Evolutionary conservation across 2,113 vertebrate genomes (phyloP).

Genomic region (Syngnathus floridae): DNA sequence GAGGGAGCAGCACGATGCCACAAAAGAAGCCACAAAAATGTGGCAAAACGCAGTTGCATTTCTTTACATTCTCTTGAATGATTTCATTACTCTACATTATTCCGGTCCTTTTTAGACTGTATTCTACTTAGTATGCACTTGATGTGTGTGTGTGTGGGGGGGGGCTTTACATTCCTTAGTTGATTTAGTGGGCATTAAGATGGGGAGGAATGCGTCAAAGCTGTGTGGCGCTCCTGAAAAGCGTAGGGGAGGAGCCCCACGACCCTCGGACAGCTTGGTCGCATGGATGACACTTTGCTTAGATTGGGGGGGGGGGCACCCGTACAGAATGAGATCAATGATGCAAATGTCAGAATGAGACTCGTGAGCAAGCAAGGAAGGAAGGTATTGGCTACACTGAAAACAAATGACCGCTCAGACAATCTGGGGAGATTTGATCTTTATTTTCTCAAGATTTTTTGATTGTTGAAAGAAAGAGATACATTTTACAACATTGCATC

Average conservation of each 20-base stretch:
- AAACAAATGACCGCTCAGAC: conserved; percentile 45
- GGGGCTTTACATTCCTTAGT: conserved; percentile 61
- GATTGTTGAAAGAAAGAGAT: conserved; percentile 49
- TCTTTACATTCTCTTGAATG: too few relatives aligned
- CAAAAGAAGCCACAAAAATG: neutral
- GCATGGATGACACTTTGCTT: conserved; percentile 56
- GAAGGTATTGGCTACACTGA: neutral
- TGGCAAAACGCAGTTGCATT: too few relatives aligned
- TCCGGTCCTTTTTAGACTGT: too few relatives aligned
- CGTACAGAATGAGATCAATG: neutral
- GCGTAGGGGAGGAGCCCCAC: conserved; percentile 36
- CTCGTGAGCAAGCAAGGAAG: neutral
- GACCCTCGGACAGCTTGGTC: conserved; percentile 33
- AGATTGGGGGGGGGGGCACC: conserved; percentile 20
- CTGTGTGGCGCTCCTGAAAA: conserved; percentile 43
- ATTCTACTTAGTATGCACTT: conserved; percentile 16
- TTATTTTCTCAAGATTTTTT: conserved; percentile 69
- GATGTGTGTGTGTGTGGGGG: conserved; percentile 32
- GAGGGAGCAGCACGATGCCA: too few relatives aligned
- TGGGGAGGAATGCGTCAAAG: conserved; percentile 71
- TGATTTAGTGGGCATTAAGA: conserved; percentile 72
- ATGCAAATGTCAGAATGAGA: neutral
- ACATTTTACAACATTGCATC: neutral
- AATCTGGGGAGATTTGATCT: conserved; percentile 41
- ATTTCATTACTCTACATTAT: too few relatives aligned